These are phyloP conservation scores for Kradibia gibbosae DNA, from an alignment of 1,140 invertebrate species.

Conservation along the genomic window DNA sequence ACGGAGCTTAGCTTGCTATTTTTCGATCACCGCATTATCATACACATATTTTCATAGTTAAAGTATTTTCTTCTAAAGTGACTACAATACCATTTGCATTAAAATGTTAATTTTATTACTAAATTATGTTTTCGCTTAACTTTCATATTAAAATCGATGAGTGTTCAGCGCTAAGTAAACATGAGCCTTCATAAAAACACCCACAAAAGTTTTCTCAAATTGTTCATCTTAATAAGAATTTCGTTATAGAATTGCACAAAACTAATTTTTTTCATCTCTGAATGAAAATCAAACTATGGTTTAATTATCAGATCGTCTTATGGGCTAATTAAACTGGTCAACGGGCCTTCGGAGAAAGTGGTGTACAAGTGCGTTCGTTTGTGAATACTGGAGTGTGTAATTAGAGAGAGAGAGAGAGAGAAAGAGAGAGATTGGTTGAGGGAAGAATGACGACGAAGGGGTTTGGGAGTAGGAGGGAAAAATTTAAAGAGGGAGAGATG, in stretches of 20 bases:
- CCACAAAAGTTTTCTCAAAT: neutral
- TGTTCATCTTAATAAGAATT: neutral
- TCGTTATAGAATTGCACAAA: neutral
- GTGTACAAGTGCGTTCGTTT: constrained; percentile 4
- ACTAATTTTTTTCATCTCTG: constrained; percentile 1
- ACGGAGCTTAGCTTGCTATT: too few species aligned
- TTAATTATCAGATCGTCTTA: neutral
- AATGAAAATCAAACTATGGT: neutral
- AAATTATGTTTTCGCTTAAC: neutral
- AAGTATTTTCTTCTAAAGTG: neutral
- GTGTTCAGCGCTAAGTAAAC: neutral
- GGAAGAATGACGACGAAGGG: too few species aligned
- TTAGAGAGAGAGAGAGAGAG: constrained; percentile 6
- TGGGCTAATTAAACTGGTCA: constrained; percentile 30
- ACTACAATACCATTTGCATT: neutral
- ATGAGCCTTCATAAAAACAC: neutral
- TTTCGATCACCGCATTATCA: constrained; percentile 6
- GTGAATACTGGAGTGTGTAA: neutral
- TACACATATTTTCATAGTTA: neutral
- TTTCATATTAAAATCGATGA: constrained; percentile 30
- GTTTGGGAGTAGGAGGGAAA: neutral
- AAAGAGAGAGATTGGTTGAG: too few species aligned
- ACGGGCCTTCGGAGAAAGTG: constrained; percentile 32
- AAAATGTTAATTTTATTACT: constrained; percentile 23
- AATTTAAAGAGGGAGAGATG: neutral